Evolutionary conservation across 2,888 invertebrate species (phyloP), one percentile per base, ranked within the genome.

Genomic region (Melieria crassipennis): DNA sequence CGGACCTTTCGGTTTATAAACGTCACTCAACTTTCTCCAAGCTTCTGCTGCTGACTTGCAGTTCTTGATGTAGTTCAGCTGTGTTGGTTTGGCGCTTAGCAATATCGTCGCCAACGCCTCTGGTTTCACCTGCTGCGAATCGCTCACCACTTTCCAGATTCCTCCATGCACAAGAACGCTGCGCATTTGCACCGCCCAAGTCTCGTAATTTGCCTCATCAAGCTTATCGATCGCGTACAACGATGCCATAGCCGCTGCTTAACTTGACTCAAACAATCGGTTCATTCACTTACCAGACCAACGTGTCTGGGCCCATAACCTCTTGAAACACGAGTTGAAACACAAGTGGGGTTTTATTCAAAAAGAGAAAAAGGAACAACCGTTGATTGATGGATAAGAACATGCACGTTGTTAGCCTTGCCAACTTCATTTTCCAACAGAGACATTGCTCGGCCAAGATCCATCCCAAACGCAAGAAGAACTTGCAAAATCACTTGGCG

Each of bases 1-100:
- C 13, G 77, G 75, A 42, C 76, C 76, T 42, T 58, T 70, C 7
- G 78, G 76, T 42, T 67, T 72, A 42, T 76, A 72, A 6, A 74
- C 70, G 50, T 68, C 70, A 3, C 68, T 58, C 16, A 76, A 52
- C 43, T 55, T 65, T 46, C 10, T n/a, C 74, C 74, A 76, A 4
- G 73, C 76, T 55, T 70, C 67, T 7, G 50, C 55, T 55, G 75
- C 69, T 16, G 72, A 66, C n/a, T 48, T 55, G 70, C 73, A 70
- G n/a, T 71, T 69, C 30, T 66, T 61, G 13, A 73, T 71, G 11
- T 73, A 73, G 4, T 43, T 60, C 30, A 70, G 66, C 61, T 73
- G 73, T 0, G 48, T 50, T 13, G 66, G 10, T 30, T 74, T 73
- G 11, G 73, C 69, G n/a, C 67, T 57, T 0, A 72, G 60, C 11